Conservation (phyloP, 2,888 invertebrate genomes). For the Spatulosminthurus flaviceps region DNA sequence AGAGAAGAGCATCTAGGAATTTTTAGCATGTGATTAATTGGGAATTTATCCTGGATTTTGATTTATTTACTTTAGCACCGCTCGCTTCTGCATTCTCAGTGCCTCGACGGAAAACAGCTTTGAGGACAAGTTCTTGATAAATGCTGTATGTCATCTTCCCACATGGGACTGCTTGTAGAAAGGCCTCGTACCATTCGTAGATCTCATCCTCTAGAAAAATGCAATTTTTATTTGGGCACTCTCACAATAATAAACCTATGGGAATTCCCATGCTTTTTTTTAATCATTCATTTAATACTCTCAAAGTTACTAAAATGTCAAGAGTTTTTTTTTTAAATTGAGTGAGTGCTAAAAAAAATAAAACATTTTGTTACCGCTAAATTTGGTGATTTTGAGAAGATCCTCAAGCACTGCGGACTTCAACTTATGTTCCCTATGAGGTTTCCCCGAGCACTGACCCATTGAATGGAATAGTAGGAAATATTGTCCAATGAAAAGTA, state of each 20-base stretch:
- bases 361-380: constrained; percentile 19
- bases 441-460: neutral
- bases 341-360: neutral
- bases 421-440: constrained; percentile 1
- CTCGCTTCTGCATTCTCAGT: constrained; percentile 29
- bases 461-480: neutral
- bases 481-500: too few species aligned
- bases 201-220: constrained; percentile 38
- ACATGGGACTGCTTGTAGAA: constrained; percentile 27
- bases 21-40: too few species aligned
- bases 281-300: too few species aligned
- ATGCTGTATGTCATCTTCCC: constrained; percentile 36
- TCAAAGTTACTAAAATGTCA: too few species aligned
- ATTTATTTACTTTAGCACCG: constrained; percentile 28
- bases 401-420: constrained; percentile 10
- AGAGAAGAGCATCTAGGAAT: neutral
- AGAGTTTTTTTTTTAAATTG: neutral
- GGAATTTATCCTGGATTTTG: too few species aligned
- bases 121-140: constrained; percentile 33
- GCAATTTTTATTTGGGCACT: neutral
- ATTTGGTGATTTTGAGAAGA: constrained; percentile 37
- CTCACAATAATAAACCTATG: too few species aligned
- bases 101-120: constrained; percentile 30
- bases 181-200: constrained; percentile 35
- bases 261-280: too few species aligned